A percentile compares a stretch with the other conserved stretches of the same genome.
phyloP scores from a whole-genome alignment of 2,113 vertebrate genomes.

The Xenopus borealis region DNA sequence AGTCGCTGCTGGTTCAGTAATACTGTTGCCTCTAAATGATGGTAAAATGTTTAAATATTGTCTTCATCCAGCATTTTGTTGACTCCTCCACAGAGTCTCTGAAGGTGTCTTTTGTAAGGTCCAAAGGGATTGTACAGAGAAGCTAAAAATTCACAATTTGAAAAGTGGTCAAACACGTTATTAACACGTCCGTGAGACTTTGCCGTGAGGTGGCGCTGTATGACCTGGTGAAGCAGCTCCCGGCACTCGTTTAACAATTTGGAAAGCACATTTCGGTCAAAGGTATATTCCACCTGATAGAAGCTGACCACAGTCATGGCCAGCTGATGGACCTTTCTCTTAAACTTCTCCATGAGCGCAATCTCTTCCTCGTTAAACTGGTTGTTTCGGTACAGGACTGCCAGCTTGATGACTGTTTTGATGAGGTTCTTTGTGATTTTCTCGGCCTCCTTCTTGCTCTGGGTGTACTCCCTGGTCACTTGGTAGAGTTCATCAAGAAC shows the following conservation, averaged over 20 bases:
- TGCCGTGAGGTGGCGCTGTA: conserved; percentile 78
- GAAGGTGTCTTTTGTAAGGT: conserved; percentile 72
- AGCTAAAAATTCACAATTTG: conserved; percentile 80
- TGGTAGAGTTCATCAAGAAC: conserved; percentile 81
- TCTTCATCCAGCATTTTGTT: conserved; percentile 84
- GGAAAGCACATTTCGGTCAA: conserved; percentile 76
- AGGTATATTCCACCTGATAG: conserved; percentile 82
- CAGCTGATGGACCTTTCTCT: conserved; percentile 82
- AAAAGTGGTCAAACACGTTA: conserved; percentile 82
- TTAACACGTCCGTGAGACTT: conserved; percentile 80
- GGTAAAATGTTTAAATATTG: conserved; percentile 67
- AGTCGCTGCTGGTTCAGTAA: conserved; percentile 52
- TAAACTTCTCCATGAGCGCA: conserved; percentile 75
- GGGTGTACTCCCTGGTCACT: conserved; percentile 76
- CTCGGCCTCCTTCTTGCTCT: conserved; percentile 77
- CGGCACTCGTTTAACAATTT: conserved; percentile 73
- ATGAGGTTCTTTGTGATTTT: conserved; percentile 82
- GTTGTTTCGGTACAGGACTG: conserved; percentile 77
- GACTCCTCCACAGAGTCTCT: conserved; percentile 79
- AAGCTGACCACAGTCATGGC: conserved; percentile 85
- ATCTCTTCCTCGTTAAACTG: conserved; percentile 80
- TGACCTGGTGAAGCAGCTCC: conserved; percentile 75
- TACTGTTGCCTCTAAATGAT: conserved; percentile 42
- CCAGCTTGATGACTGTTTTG: conserved; percentile 81
- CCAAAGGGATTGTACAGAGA: conserved; percentile 81